Percentiles rank a stretch among this genome's conserved stretches.
Conservation (phyloP, 2,888 invertebrate genomes). For the Coleophora flavipennella region DNA sequence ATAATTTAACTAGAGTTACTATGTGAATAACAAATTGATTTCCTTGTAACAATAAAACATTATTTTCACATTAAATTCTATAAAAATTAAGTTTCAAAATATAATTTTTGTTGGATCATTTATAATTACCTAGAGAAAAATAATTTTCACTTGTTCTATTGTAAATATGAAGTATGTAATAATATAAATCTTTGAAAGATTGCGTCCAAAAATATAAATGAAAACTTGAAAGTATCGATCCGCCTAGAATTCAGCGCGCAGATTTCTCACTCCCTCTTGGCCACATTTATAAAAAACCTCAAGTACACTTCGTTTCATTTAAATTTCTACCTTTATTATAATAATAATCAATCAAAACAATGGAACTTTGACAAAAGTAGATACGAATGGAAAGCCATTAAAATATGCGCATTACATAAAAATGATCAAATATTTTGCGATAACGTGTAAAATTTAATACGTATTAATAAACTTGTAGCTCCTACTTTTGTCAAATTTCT, state of each 20-base stretch:
- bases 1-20: no score
- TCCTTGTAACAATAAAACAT: slow-evolving; percentile 25
- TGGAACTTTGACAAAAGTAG: slow-evolving; percentile 52
- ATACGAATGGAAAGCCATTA: slow-evolving; percentile 28
- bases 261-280: neutral
- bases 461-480: slow-evolving; percentile 22
- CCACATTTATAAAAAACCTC: slow-evolving; percentile 29
- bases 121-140: no score
- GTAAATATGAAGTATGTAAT: no score
- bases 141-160: no score
- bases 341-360: slow-evolving; percentile 36
- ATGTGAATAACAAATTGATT: slow-evolving; percentile 21
- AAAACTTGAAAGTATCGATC: slow-evolving; percentile 12
- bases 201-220: slow-evolving; percentile 37
- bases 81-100: slow-evolving; percentile 23
- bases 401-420: no score
- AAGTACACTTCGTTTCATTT: slow-evolving; percentile 39
- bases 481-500: slow-evolving; percentile 50
- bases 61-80: slow-evolving; percentile 16
- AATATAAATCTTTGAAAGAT: slow-evolving; percentile 18
- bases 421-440: no score
- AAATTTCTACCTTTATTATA: slow-evolving; percentile 32
- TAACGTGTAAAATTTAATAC: slow-evolving; percentile 26
- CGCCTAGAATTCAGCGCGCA: neutral
- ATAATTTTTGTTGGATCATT: slow-evolving; percentile 17